Conservation (phyloP, 2,888 invertebrate genomes). For the Drosophila incognita region DNA sequence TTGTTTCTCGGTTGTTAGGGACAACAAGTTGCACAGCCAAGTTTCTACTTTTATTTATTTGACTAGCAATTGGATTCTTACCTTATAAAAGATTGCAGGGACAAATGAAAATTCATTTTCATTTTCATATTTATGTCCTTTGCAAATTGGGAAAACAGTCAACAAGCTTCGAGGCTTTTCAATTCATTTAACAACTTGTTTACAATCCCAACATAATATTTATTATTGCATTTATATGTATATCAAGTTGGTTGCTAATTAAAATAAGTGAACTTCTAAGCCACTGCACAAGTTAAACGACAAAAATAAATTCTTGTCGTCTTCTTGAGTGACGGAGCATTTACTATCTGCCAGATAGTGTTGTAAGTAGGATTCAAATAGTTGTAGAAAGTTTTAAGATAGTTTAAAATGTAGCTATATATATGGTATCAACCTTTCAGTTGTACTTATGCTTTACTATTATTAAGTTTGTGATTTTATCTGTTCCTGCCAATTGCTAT, state of each 20-base stretch:
- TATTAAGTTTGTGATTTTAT: no score
- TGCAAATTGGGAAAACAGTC: conserved; percentile 2
- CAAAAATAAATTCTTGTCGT: background rate
- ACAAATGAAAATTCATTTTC: conserved; percentile 8
- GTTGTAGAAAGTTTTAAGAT: background rate
- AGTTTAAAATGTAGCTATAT: background rate
- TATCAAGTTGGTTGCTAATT: background rate
- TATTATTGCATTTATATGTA: background rate
- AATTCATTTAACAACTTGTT: conserved; percentile 3
- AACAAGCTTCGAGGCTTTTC: conserved; percentile 1
- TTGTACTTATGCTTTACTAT: no score
- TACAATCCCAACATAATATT: background rate
- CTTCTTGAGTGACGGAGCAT: background rate
- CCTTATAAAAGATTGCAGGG: background rate
- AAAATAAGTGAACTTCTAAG: background rate
- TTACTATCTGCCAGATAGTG: background rate
- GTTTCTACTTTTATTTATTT: conserved; percentile 28
- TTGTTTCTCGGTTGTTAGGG: conserved; percentile 1
- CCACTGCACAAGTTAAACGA: background rate
- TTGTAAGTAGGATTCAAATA: background rate
- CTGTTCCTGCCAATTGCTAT: background rate
- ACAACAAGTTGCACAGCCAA: conserved; percentile 32
- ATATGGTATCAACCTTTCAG: no score
- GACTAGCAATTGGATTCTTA: conserved; percentile 17
- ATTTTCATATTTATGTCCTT: conserved; percentile 12